Evolutionary conservation across 2,888 invertebrate genomes (phyloP), one percentile per base, ranked within the genome.

Genomic region (Steromphala cineraria): DNA sequence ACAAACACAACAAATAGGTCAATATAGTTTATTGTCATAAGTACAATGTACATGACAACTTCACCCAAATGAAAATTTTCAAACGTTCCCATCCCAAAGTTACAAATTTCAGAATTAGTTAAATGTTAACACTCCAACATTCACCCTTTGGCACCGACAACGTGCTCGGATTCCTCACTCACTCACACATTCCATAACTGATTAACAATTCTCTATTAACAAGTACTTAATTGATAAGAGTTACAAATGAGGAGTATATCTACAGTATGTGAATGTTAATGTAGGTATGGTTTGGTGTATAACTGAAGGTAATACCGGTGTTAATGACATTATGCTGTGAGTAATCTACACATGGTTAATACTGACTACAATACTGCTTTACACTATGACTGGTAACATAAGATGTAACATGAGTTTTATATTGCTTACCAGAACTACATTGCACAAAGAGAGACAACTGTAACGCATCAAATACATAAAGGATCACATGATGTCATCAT

Each of bases 21-120:
- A 31, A 31, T 24, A 53, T 52, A 75, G 21, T 75, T 75, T 40
- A 46, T 53, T 75, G 75, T 53, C 46, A 67, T 40, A 19, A 40
- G 52, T 62, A 67, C 55, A 55, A 13, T 31, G 31, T 40, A 56
- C 56, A 31, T 36, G 55, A 36, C 55, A 77, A 55, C 55, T 55
- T 53, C 75, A 75, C 31, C 75, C 53, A 75, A 53, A 75, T 21
- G 36, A 53, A 75, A 75, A 75, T 31, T 21, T 31, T 75, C 53
- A 13, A 75, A 74, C n/a, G 21, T 21, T 74, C 75, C 53, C 53
- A 75, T 75, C 55, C 53, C 53, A 75, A 75, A 17, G 24, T 53
- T 53, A 53, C 55, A 28, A 75, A 75, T 71, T n/a, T 8, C 71
- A 10, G 40, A 71, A 71, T 31, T 71, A 31, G 28, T 56, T 46